phyloP scores from a whole-genome alignment of 2,113 vertebrate genomes.

The Ptychochromis oligacanthus region DNA sequence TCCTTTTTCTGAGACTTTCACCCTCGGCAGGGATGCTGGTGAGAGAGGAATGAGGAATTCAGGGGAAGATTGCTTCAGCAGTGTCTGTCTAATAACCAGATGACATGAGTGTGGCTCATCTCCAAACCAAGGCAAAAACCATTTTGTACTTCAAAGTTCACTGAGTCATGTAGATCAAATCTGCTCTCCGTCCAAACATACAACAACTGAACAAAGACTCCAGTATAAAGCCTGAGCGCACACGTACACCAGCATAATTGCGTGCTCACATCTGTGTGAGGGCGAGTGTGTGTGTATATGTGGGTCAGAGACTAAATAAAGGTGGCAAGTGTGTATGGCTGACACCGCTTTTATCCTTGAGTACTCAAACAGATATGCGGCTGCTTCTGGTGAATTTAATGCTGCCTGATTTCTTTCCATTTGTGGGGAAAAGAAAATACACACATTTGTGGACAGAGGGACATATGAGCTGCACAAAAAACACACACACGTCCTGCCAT shows the following conservation, averaged over 20 bases:
- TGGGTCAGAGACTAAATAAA: slow-evolving; percentile 59
- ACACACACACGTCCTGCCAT: slow-evolving; percentile 29
- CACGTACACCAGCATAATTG: slow-evolving; percentile 23
- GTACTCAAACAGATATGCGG: slow-evolving; percentile 46
- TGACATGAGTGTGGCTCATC: slow-evolving; percentile 51
- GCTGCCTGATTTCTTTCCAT: slow-evolving; percentile 15
- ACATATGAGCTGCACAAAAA: slow-evolving; percentile 17
- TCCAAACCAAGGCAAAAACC: slow-evolving; percentile 50
- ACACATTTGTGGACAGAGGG: slow-evolving; percentile 29
- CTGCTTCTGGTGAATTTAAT: slow-evolving; percentile 41
- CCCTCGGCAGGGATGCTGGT: not conserved
- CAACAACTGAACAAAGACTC: slow-evolving; percentile 49
- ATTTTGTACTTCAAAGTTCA: slow-evolving; percentile 63
- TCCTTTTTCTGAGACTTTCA: slow-evolving; percentile 9
- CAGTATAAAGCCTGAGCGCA: slow-evolving; percentile 28
- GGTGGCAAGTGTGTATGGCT: slow-evolving; percentile 12
- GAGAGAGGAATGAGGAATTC: slow-evolving; percentile 31
- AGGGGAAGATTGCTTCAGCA: not conserved
- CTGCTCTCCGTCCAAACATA: slow-evolving; percentile 1
- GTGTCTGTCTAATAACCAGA: slow-evolving; percentile 39
- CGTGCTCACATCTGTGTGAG: slow-evolving; percentile 28
- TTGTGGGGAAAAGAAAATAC: slow-evolving; percentile 31
- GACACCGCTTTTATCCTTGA: slow-evolving; percentile 58
- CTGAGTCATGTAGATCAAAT: slow-evolving; percentile 51
- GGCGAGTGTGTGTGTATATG: slow-evolving; percentile 21